Percentiles rank a stretch among this genome's conserved stretches.
phyloP scores from a whole-genome alignment of 2,888 invertebrate genomes.

The Reticulitermes lucifugus region DNA sequence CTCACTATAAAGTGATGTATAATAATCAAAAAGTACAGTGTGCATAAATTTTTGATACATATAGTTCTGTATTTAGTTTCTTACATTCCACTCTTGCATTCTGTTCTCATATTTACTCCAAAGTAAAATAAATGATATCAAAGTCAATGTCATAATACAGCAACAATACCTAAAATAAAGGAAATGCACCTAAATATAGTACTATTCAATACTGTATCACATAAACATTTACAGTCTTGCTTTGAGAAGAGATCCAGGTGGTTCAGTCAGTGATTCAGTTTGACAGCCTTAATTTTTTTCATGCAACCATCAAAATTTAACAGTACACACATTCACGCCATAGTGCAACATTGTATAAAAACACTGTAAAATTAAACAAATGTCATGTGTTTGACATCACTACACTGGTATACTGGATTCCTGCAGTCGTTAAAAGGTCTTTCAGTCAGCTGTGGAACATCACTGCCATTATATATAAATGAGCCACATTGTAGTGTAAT shows the following conservation, averaged over 20 bases:
- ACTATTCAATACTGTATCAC: conserved; percentile 15
- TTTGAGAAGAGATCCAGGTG: conserved; percentile 11
- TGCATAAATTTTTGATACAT: neutral
- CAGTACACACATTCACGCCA: neutral
- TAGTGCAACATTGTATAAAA: conserved; percentile 25
- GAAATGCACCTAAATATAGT: neutral
- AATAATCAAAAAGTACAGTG: neutral
- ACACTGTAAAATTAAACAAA: neutral
- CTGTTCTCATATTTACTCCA: neutral
- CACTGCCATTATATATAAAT: neutral
- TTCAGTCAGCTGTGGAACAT: neutral
- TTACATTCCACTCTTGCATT: neutral
- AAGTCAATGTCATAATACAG: neutral
- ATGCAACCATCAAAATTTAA: conserved; percentile 12
- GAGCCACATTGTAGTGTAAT: neutral
- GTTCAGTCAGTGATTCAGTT: conserved; percentile 1
- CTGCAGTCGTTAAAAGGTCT: no score
- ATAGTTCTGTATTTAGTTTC: neutral
- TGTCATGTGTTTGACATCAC: neutral
- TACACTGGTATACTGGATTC: no score
- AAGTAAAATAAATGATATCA: neutral
- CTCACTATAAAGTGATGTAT: neutral
- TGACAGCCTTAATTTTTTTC: neutral
- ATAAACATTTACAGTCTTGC: conserved; percentile 32
- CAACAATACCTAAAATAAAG: neutral